phyloP scores from a whole-genome alignment of 2,888 invertebrate species.

The Antheraea assamensis region DNA sequence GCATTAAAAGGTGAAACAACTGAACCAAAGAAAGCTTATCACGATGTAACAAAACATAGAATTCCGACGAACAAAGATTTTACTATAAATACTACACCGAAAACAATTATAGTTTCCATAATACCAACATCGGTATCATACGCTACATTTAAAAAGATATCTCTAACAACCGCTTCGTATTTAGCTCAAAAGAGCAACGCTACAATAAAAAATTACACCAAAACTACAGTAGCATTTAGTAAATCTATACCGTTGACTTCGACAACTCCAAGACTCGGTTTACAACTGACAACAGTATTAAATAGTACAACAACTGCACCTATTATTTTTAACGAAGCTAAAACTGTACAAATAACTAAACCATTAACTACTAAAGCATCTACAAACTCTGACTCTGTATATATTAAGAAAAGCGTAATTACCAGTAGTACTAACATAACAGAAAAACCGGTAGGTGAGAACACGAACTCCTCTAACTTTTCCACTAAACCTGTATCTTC shows the following conservation, averaged over 20 bases:
- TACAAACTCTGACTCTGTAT: slow-evolving; percentile 24
- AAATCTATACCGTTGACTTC: slow-evolving; percentile 53
- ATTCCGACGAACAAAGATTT: slow-evolving; percentile 56
- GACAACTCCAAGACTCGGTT: slow-evolving; percentile 44
- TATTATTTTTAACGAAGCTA: slow-evolving; percentile 15
- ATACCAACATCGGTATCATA: slow-evolving; percentile 77
- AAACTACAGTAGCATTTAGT: slow-evolving; percentile 52
- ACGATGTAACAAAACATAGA: slow-evolving; percentile 53
- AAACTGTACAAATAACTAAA: slow-evolving; percentile 10
- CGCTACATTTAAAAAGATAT: slow-evolving; percentile 70
- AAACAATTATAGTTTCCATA: slow-evolving; percentile 75
- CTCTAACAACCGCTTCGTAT: slow-evolving; percentile 62
- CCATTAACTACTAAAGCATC: slow-evolving; percentile 1
- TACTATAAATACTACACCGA: slow-evolving; percentile 64
- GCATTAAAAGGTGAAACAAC: slow-evolving; percentile 76
- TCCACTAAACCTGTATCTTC: slow-evolving; percentile 45
- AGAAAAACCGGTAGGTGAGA: slow-evolving; percentile 45
- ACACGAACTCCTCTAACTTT: slow-evolving; percentile 45
- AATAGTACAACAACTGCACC: slow-evolving; percentile 23
- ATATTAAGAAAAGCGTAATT: slow-evolving; percentile 50
- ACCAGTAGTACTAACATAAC: slow-evolving; percentile 67
- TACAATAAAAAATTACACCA: slow-evolving; percentile 42
- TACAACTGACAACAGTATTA: slow-evolving; percentile 30
- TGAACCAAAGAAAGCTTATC: slow-evolving; percentile 59
- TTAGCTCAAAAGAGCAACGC: slow-evolving; percentile 46